Percentiles rank a stretch among this genome's conserved stretches.
phyloP scores from a whole-genome alignment of 2,797 vertebrate species.

The Gymnopithys bicolor region DNA sequence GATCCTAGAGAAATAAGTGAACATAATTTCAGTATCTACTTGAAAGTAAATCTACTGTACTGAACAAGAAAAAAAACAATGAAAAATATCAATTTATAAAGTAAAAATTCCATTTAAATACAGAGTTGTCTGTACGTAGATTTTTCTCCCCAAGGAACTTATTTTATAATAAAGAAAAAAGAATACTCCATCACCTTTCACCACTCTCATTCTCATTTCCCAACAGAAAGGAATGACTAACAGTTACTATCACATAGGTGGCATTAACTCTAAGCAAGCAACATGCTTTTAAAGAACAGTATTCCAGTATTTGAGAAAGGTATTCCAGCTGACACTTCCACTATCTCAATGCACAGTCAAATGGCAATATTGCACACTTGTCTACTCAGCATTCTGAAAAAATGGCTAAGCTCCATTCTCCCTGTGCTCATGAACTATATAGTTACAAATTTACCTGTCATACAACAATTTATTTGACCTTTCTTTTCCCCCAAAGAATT shows the following conservation, averaged over 20 bases:
- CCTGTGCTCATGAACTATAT: background rate
- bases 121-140: background rate
- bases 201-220: background rate
- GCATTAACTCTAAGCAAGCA: background rate
- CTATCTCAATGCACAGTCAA: background rate
- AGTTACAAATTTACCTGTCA: background rate
- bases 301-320: background rate
- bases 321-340: background rate
- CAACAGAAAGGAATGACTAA: background rate
- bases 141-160: background rate
- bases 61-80: background rate
- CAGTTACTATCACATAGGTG: background rate
- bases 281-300: background rate
- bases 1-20: background rate
- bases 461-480: background rate
- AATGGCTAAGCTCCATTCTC: background rate
- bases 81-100: background rate
- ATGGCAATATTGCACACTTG: fast-evolving
- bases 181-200: background rate
- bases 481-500: background rate
- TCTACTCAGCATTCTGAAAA: background rate
- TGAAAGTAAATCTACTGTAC: background rate
- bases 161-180: background rate
- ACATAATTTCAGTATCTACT: background rate
- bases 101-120: background rate